Evolutionary conservation across 2,797 vertebrate genomes (phyloP), one percentile per base, ranked within the genome.

Genomic region (Tokudaia muenninki): DNA sequence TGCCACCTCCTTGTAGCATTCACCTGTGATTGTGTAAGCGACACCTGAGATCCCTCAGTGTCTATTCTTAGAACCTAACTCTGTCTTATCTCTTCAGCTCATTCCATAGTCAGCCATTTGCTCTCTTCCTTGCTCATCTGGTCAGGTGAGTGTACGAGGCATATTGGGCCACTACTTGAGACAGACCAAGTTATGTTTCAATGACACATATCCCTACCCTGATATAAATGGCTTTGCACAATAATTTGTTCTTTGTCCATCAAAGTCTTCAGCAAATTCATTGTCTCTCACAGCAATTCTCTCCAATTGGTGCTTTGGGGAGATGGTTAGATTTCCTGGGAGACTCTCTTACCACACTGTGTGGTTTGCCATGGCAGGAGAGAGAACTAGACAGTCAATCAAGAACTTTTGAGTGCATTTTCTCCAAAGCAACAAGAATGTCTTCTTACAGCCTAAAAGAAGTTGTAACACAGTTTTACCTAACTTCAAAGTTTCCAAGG

Each of bases 231-330:
- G 13, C n/a, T 93, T 92, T 82, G 67, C 10, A 75, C 44, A 65
- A 63, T 79, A n/a, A 59, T 86, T 96, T 94, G 41, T 72, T 96
- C 82, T 52, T 57, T 87, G 83, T 31, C 55, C 22, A 37, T 57
- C 21, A 77, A 92, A 89, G 4, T 94, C 63, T 87, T 16, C 3
- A 29, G 52, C 21, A 83, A 70, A 2, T 47, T 91, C 57, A 82
- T 50, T 63, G 52, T n/a, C 8, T 93, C 12, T 93, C 74, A 37
- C 34, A 16, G 0, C 3, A 94, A 10, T 57, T 90, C 6, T 6
- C 57, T 59, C 90, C 79, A 84, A 63, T 61, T 31, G 91, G 59
- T 41, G 55, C 59, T 47, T 94, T 70, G 72, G 24, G 16, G 50
- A 82, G 31, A 55, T 88, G 24, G 10, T 31, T 59, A 29, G 8